Evolutionary conservation across 92 coral and sea anemone genomes (phyloP).

Genomic region (Scolanthus callimorphus): DNA sequence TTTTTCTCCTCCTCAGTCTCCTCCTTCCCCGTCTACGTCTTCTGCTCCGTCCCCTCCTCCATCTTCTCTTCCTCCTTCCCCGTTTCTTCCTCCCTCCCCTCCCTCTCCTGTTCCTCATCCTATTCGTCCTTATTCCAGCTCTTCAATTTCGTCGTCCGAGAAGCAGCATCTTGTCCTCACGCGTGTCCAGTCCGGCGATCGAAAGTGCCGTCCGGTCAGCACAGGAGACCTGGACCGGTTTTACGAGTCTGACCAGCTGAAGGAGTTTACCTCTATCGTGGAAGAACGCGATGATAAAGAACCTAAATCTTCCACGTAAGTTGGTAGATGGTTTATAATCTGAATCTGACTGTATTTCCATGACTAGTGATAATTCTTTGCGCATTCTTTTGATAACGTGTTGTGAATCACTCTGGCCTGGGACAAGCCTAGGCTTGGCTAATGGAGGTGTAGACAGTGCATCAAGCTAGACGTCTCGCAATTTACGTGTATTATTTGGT

Average conservation of each 20-base stretch:
- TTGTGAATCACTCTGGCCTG: no score
- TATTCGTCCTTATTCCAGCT: no score
- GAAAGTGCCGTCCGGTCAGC: constrained; percentile 55
- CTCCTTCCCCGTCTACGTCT: background rate
- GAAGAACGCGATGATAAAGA: constrained; percentile 58
- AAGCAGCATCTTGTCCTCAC: constrained; percentile 17
- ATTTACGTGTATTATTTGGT: no score
- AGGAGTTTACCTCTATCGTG: constrained; percentile 53
- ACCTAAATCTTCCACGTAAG: constrained; percentile 60
- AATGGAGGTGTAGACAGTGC: no score
- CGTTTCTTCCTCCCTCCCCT: background rate
- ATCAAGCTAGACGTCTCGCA: no score
- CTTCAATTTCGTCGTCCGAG: constrained; percentile 1
- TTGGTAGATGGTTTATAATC: no score
- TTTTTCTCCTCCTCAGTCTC: no score
- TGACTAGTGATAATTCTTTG: no score
- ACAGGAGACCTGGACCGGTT: constrained; percentile 54
- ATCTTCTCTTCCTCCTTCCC: background rate
- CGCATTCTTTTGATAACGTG: no score
- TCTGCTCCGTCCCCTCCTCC: background rate
- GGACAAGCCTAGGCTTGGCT: no score
- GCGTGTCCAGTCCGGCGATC: constrained; percentile 24
- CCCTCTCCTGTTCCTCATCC: background rate
- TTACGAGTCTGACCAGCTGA: constrained; percentile 47
- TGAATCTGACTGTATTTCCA: no score